A percentile compares a stretch with the other conserved stretches of the same genome.
These are phyloP conservation scores for Drosophila lowei DNA, from an alignment of 1,140 invertebrate genomes.

Conservation along the genomic window DNA sequence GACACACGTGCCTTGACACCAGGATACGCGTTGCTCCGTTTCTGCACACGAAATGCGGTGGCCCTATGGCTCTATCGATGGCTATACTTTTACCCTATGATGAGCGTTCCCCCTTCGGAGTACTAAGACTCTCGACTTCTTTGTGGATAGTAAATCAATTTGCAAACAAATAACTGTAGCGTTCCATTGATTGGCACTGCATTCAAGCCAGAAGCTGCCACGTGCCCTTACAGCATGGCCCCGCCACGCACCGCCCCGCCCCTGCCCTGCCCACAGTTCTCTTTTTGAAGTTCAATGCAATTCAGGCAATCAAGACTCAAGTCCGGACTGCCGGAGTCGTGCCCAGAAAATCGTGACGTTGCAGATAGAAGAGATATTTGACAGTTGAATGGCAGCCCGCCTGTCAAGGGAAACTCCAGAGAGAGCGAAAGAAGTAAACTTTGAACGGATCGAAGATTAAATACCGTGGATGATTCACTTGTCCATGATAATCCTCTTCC, in stretches of 20 bases:
- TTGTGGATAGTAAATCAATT: conserved; percentile 18
- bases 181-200: conserved; percentile 44
- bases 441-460: not conserved
- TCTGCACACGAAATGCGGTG: no score
- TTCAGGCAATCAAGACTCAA: conserved; percentile 28
- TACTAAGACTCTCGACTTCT: no score
- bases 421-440: conserved; percentile 1
- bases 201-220: conserved; percentile 50
- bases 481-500: no score
- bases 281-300: conserved; percentile 48
- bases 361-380: conserved; percentile 66
- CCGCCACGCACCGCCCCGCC: not conserved
- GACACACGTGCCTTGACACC: no score
- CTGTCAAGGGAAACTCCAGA: conserved; percentile 26
- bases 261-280: conserved; percentile 6
- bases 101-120: no score
- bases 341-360: conserved; percentile 62
- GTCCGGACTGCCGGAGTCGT: conserved; percentile 29
- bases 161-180: conserved; percentile 18
- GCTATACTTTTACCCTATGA: no score
- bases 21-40: no score
- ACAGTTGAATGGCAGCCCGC: conserved; percentile 70
- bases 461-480: not conserved
- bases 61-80: no score
- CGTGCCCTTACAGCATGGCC: conserved; percentile 47